Evolutionary conservation across 1,140 invertebrate genomes (phyloP).

Genomic region (Parapsyche elsis): DNA sequence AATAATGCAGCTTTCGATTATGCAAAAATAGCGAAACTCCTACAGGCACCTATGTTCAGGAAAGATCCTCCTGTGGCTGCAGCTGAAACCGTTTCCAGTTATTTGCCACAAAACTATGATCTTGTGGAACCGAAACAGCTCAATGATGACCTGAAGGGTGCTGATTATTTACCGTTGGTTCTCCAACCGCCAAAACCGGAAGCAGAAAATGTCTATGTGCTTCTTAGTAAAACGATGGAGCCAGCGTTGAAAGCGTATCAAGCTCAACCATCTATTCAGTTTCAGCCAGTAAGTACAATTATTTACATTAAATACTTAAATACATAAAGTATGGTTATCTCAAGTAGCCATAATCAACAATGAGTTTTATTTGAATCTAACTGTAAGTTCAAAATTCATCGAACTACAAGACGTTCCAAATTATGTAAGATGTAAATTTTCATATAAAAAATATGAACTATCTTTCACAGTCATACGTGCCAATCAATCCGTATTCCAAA

Average conservation of each 20-base stretch:
- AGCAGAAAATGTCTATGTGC: conserved; percentile 11
- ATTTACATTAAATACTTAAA: too few relatives aligned
- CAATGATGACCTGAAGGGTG: conserved; percentile 22
- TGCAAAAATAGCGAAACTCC: conserved; percentile 47
- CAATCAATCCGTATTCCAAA: conserved; percentile 51
- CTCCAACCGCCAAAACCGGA: conserved; percentile 45
- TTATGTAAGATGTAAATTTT: too few relatives aligned
- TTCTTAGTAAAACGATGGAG: not conserved
- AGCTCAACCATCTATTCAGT: not conserved
- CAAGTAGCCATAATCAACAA: too few relatives aligned
- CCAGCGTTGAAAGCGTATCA: not conserved
- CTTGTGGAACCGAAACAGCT: conserved; percentile 23
- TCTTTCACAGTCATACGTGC: conserved; percentile 16
- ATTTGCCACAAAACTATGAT: conserved; percentile 41
- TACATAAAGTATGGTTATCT: too few relatives aligned
- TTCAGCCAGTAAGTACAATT: not conserved
- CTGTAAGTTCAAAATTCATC: too few relatives aligned
- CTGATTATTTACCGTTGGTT: conserved; percentile 36
- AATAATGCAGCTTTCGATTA: conserved; percentile 26
- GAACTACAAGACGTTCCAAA: too few relatives aligned
- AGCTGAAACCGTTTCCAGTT: conserved; percentile 32
- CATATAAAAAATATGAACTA: too few relatives aligned
- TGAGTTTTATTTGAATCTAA: too few relatives aligned
- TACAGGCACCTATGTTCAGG: conserved; percentile 51
- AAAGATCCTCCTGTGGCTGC: conserved; percentile 9